Evolutionary conservation across 2,113 vertebrate genomes (phyloP), one percentile per base, ranked within the genome.

Genomic region (Hippoglossus stenolepis): DNA sequence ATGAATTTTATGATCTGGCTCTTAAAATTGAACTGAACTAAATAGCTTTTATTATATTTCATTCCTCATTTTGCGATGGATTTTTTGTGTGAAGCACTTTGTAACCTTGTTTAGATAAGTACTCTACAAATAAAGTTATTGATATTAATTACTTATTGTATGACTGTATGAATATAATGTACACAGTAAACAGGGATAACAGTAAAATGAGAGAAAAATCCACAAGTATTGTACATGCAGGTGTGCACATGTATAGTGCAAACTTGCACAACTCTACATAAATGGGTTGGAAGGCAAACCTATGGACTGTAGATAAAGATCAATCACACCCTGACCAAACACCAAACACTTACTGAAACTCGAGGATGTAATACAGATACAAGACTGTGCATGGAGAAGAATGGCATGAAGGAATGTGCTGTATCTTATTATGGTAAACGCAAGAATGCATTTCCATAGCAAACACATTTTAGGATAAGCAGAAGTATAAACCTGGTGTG

Each of bases 281-380:
- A 51, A 73, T 17, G 51, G 43, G 47, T 17, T 14, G 14, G 15
- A 61, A 58, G 58, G 54, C 8, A 61, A 71, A 76, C 54, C 70
- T 79, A 21, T 77, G 73, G 75, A 84, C 82, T 70, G 65, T 21
- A 74, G 82, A 85, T 83, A 73, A 77, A 23, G 57, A 87, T 82
- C 62, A 28, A 61, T 85, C 77, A 78, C 88, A 68, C 85, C 85
- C 59, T 86, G 56, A 43, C 4, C 77, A 85, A 90, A 90, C 73
- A 87, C 45, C 10, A 75, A 49, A 68, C 26, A 54, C 24, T 67
- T 6, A 28, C 49, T 56, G 14, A 51, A 56, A 35, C 66, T 45
- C 12, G 14, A 62, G 2, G 31, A 28, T 47, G 17, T 24, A 9
- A 18, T 9, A 53, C 45, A 63, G 12, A 64, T 1, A 11, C 18